These are phyloP conservation scores for Ormyrus nitidulus DNA, from an alignment of 2,888 invertebrate genomes.

Conservation along the genomic window DNA sequence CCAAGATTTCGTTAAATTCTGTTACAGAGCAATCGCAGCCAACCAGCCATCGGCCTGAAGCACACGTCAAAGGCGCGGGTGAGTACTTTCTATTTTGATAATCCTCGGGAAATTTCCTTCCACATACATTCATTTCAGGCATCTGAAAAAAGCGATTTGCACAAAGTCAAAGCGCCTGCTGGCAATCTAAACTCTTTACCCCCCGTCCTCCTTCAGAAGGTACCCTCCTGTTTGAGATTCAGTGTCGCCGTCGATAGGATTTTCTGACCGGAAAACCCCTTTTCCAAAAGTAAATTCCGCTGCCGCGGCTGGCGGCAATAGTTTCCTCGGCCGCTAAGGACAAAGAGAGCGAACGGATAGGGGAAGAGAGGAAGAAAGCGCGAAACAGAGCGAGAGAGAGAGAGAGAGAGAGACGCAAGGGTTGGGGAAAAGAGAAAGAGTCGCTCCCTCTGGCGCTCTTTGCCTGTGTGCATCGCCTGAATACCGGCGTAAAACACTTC, in stretches of 20 bases:
- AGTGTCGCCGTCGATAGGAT: constrained; percentile 33
- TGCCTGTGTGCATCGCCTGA: constrained; percentile 20
- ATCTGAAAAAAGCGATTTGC: neutral
- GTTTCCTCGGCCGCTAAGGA: constrained; percentile 19
- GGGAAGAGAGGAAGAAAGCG: constrained; percentile 7
- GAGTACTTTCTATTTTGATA: constrained; percentile 71
- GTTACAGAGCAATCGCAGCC: constrained; percentile 82
- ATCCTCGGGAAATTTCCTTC: neutral
- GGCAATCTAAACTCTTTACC: constrained; percentile 35
- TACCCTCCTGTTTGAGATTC: constrained; percentile 36
- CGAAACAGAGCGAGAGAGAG: neutral
- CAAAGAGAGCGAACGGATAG: constrained; percentile 11
- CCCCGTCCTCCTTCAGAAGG: constrained; percentile 2
- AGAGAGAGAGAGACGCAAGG: neutral
- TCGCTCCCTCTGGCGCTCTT: neutral
- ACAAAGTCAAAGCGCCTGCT: constrained; percentile 19
- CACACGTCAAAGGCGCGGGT: constrained; percentile 83
- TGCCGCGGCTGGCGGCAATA: constrained; percentile 4
- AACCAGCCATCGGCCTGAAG: constrained; percentile 82
- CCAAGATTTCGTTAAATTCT: neutral
- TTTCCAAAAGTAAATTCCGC: constrained; percentile 46
- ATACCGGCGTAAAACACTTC: constrained; percentile 52
- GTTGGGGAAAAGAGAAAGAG: neutral
- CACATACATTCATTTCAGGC: neutral
- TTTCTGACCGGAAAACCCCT: constrained; percentile 52